phyloP scores from a whole-genome alignment of 2,797 vertebrate species.

The Lithobates sylvaticus region DNA sequence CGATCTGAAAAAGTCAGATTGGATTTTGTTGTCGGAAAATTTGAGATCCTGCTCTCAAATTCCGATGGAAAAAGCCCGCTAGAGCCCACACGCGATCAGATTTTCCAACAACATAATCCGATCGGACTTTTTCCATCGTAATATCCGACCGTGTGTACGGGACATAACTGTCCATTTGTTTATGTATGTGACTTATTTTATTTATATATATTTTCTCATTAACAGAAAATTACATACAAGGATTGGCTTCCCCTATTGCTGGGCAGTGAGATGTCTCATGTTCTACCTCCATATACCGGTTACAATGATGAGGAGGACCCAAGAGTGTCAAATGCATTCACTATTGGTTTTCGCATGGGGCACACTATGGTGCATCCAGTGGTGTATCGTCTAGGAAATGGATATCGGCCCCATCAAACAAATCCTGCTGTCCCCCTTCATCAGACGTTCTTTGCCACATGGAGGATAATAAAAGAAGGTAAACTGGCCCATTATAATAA shows the following conservation, averaged over 20 bases:
- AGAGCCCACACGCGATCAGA: no score
- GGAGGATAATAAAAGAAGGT: constrained; percentile 84
- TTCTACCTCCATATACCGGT: constrained; percentile 75
- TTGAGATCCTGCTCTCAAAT: no score
- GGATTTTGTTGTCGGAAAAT: no score
- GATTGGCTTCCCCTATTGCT: constrained; percentile 87
- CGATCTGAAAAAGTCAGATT: no score
- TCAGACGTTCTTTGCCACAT: constrained; percentile 81
- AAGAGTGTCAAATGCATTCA: constrained; percentile 84
- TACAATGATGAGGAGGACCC: constrained; percentile 83
- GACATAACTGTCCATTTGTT: no score
- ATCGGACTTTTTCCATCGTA: no score
- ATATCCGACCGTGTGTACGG: no score
- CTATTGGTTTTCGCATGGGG: constrained; percentile 87
- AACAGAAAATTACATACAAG: constrained; percentile 84
- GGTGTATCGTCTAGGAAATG: constrained; percentile 74
- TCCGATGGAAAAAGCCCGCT: no score
- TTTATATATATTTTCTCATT: background rate
- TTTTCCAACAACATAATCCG: no score
- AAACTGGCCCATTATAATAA: constrained; percentile 28
- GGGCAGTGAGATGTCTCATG: constrained; percentile 67
- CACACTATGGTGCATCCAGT: constrained; percentile 83
- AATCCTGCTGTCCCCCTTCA: constrained; percentile 76
- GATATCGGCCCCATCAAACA: constrained; percentile 68
- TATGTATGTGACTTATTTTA: background rate